A percentile compares a stretch with the other conserved stretches of the same genome.
These are phyloP conservation scores for Diceros bicornis DNA, from an alignment of 2,797 vertebrate genomes.

Conservation along the genomic window DNA sequence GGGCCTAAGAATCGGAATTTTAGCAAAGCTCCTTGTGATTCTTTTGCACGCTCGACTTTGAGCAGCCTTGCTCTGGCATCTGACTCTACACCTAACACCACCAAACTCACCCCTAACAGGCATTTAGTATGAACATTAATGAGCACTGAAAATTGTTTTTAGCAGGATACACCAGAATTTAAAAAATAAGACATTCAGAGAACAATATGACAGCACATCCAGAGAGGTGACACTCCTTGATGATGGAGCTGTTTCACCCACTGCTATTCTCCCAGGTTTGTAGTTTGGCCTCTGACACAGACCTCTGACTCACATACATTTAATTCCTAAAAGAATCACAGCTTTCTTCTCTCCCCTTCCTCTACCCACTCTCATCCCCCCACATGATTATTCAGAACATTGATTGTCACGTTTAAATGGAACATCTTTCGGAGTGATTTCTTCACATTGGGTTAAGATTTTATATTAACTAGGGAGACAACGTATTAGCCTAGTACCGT, in stretches of 20 bases:
- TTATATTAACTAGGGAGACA: neutral
- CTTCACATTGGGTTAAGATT: neutral
- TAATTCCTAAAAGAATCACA: constrained; percentile 9
- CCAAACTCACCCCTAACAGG: neutral
- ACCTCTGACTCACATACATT: constrained; percentile 33
- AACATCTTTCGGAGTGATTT: constrained; percentile 44
- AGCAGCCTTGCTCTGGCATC: neutral
- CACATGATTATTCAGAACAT: constrained; percentile 20
- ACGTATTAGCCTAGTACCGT: neutral
- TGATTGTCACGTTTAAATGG: constrained; percentile 59
- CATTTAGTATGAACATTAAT: neutral
- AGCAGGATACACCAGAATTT: neutral
- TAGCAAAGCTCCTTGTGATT: neutral
- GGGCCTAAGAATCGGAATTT: neutral
- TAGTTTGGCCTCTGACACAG: neutral
- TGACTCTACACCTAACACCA: neutral
- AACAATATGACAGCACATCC: neutral
- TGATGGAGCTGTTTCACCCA: neutral
- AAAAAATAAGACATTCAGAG: neutral
- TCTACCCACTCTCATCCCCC: neutral
- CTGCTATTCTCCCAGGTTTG: neutral
- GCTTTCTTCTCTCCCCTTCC: neutral
- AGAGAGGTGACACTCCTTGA: neutral
- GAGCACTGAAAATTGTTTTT: neutral
- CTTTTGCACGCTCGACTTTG: neutral